A percentile compares a stretch with the other conserved stretches of the same genome.
phyloP scores from a whole-genome alignment of 2,113 vertebrate species.

The Pungitius pungitius region DNA sequence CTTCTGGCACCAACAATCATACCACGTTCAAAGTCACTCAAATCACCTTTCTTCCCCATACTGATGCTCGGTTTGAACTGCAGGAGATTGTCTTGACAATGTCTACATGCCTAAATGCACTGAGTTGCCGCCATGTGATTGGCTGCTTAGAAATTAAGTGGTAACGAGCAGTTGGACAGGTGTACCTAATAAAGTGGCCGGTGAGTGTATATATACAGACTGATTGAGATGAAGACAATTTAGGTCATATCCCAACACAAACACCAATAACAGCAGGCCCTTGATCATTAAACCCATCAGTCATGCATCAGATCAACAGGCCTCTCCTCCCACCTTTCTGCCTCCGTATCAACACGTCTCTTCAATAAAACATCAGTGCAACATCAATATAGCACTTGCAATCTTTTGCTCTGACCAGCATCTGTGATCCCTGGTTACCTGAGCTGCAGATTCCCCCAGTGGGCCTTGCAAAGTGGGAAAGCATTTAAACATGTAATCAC shows the following conservation, averaged over 20 bases:
- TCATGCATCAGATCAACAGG: constrained; percentile 17
- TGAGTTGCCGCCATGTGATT: no score
- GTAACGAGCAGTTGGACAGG: no score
- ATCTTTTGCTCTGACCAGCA: constrained; percentile 33
- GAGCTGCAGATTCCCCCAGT: constrained; percentile 30
- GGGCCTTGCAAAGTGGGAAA: constrained; percentile 23
- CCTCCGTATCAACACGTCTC: constrained; percentile 35
- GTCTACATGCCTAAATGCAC: no score
- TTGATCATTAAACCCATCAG: constrained; percentile 23
- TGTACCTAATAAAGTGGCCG: no score
- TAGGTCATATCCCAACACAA: not conserved
- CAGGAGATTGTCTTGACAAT: no score
- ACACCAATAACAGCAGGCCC: constrained; percentile 8
- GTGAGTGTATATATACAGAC: no score
- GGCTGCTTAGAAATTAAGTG: no score
- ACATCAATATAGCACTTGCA: constrained; percentile 55
- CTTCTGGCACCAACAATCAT: no score
- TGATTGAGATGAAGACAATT: not conserved
- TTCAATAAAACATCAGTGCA: constrained; percentile 60
- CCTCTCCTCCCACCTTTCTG: constrained; percentile 11
- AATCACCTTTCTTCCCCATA: no score
- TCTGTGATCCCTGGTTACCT: constrained; percentile 41
- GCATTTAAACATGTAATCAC: constrained; percentile 44
- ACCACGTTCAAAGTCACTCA: no score
- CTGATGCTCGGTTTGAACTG: no score